phyloP scores from a whole-genome alignment of 2,888 invertebrate genomes.

The Yponomeuta cagnagella region DNA sequence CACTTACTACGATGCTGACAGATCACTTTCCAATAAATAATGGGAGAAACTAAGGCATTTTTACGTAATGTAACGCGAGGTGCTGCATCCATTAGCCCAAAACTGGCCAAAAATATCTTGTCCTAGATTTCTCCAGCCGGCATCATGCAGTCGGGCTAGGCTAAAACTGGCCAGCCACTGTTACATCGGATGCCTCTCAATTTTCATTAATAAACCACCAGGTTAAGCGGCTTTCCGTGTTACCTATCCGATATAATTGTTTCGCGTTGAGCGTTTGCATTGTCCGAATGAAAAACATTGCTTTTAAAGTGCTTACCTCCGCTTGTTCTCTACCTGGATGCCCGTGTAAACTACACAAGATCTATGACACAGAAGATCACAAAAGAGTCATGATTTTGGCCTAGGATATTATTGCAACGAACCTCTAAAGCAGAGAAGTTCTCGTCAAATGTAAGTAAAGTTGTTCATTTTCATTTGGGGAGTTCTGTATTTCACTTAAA shows the following conservation, averaged over 20 bases:
- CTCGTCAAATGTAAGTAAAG: neutral
- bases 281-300: conserved; percentile 20
- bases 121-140: conserved; percentile 47
- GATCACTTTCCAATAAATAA: too few species aligned
- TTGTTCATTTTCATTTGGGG: neutral
- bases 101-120: conserved; percentile 45
- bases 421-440: neutral
- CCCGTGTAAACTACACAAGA: too few species aligned
- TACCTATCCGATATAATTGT: conserved; percentile 50
- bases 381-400: neutral
- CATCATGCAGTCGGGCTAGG: conserved; percentile 36
- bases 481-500: neutral
- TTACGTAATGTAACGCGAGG: neutral
- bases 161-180: conserved; percentile 48
- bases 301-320: neutral
- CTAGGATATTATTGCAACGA: neutral
- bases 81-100: neutral
- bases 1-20: too few species aligned
- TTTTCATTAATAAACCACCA: conserved; percentile 69
- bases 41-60: too few species aligned
- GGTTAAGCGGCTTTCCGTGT: conserved; percentile 73
- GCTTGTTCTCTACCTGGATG: too few species aligned
- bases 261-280: conserved; percentile 31
- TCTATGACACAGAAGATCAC: neutral
- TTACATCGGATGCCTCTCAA: conserved; percentile 67